Evolutionary conservation across 2,113 vertebrate genomes (phyloP).

Genomic region (Ochotona princeps): DNA sequence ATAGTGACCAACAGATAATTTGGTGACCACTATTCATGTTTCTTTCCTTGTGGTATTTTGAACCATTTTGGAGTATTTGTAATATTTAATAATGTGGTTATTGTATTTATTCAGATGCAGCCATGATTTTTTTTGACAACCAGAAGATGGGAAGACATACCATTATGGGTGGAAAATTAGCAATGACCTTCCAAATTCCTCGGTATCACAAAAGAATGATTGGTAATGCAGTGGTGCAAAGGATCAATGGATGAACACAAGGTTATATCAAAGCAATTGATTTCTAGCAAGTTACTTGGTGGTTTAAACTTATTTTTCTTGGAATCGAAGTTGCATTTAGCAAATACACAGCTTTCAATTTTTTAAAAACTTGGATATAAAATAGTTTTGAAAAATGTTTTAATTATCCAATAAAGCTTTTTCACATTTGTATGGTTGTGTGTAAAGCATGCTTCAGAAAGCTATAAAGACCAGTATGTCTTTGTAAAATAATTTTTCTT

Average conservation of each 20-base stretch:
- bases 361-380: not conserved
- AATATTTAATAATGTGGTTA: not conserved
- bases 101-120: not conserved
- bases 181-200: not conserved
- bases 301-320: not conserved
- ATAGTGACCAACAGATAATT: not conserved
- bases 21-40: not conserved
- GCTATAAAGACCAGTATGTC: no score
- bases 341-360: not conserved
- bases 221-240: not conserved
- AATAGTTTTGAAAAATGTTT: not conserved
- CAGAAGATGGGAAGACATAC: not conserved
- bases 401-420: not conserved
- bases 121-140: constrained; percentile 46
- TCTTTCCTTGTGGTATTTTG: not conserved
- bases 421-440: not conserved
- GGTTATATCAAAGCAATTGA: not conserved
- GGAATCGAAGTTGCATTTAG: not conserved
- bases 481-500: no score
- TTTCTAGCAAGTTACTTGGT: not conserved
- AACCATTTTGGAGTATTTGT: not conserved
- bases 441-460: not conserved
- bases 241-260: constrained; percentile 5
- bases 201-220: not conserved
- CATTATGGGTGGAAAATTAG: not conserved